Percentiles rank a stretch among this genome's conserved stretches.
These are phyloP conservation scores for Meteorus cinctellus DNA, from an alignment of 2,888 invertebrate genomes.

Conservation along the genomic window DNA sequence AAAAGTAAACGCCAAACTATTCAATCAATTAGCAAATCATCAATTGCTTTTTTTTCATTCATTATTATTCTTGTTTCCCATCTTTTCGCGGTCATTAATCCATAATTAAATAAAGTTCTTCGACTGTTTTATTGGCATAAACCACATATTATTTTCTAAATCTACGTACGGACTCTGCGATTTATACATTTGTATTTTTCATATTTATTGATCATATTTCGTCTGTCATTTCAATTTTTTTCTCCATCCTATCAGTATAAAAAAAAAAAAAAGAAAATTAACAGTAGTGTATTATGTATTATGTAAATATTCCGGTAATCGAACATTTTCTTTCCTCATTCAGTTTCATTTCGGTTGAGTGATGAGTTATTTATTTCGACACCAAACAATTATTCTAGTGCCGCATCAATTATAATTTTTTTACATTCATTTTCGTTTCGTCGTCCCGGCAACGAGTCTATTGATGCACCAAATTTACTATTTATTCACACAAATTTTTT, in stretches of 20 bases:
- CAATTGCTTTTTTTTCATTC: constrained; percentile 33
- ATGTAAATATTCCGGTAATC: constrained; percentile 11
- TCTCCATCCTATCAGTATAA: neutral
- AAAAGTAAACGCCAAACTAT: constrained; percentile 38
- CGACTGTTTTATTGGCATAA: constrained; percentile 36
- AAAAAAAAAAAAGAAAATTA: constrained; percentile 33
- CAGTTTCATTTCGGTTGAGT: constrained; percentile 4
- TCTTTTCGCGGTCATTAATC: constrained; percentile 43
- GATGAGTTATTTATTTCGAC: constrained; percentile 11
- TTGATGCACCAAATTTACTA: neutral
- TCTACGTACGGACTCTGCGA: constrained; percentile 25
- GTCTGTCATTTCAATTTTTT: constrained; percentile 20
- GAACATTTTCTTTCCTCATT: neutral
- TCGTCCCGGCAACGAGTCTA: constrained; percentile 40
- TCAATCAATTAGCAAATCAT: constrained; percentile 24
- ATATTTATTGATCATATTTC: constrained; percentile 31
- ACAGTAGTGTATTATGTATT: constrained; percentile 31
- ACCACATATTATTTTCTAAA: constrained; percentile 29
- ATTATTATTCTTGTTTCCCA: constrained; percentile 36
- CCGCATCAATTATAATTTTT: constrained; percentile 2
- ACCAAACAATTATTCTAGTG: neutral
- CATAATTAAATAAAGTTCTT: constrained; percentile 46
- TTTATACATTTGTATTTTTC: constrained; percentile 19
- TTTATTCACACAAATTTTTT: constrained; percentile 11
- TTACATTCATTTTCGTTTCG: constrained; percentile 28